Conservation (phyloP, 2,888 invertebrate species). For the Hydropsyche betteni region DNA sequence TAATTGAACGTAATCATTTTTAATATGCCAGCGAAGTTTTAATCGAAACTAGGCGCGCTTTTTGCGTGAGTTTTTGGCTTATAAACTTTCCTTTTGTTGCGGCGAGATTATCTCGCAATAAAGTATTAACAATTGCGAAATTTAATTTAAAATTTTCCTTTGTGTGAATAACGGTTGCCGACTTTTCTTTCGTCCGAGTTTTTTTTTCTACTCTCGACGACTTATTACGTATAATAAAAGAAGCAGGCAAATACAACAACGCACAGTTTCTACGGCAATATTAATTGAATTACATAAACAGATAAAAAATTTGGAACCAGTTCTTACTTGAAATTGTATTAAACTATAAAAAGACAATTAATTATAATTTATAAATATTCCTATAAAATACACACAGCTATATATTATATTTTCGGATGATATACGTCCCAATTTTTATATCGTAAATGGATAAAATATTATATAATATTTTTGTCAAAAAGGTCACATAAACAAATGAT, state of each 20-base stretch:
- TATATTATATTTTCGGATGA: too few species aligned
- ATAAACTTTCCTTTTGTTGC: conserved; percentile 23
- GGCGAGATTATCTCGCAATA: conserved; percentile 10
- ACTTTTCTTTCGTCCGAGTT: conserved; percentile 19
- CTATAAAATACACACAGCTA: too few species aligned
- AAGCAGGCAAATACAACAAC: neutral
- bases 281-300: conserved; percentile 4
- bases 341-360: too few species aligned
- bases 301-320: neutral
- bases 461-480: neutral
- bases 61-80: conserved; percentile 7
- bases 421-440: too few species aligned
- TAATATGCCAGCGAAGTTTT: conserved; percentile 7
- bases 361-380: too few species aligned
- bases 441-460: too few species aligned
- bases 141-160: conserved; percentile 25
- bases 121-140: conserved; percentile 17
- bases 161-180: conserved; percentile 17
- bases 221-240: conserved; percentile 18
- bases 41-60: conserved; percentile 12
- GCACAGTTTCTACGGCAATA: neutral
- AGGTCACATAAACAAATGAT: conserved; percentile 6
- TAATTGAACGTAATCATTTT: conserved; percentile 14
- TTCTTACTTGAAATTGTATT: too few species aligned
- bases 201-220: neutral